Evolutionary conservation across 1,140 invertebrate species (phyloP), one percentile per base, ranked within the genome.

Genomic region (Bombus superbus): DNA sequence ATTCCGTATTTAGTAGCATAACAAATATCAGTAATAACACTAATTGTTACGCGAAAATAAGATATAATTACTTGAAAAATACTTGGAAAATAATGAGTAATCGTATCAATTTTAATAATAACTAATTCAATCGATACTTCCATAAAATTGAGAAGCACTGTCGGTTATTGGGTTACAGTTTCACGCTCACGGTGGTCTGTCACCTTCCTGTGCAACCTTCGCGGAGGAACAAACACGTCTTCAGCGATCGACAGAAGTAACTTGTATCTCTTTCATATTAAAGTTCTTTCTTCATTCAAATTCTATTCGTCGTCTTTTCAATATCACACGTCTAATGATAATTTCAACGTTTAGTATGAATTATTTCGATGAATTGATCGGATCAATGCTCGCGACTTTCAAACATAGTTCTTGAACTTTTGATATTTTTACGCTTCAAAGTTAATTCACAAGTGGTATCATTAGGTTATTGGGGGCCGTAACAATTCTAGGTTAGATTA

Each of bases 81-180:
- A 9, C 5, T 32, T 11, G 35, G 5, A 22, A 32, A 62, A 64
- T n/a, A 9, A 15, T 72, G 62, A 28, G 32, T 53, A 64, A 68
- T 32, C 6, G 18, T 18, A 35, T 71, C 44, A 5, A 32, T 77
- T 22, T 22, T 10, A 38, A 11, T 35, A 78, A 47, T 28, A 64
- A 28, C 22, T 68, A 76, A 53, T 68, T 57, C 28, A 44, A 84
- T 84, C 64, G 47, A 71, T 35, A 47, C n/a, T 74, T 81, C 47
- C 47, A 85, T 64, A 85, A 85, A 85, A 89, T 84, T 88, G 90
- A 91, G 89, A 86, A 62, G 62, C 87, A 87, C 89, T 91, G 89
- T 69, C 83, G 89, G 87, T 91, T 91, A 88, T 91, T 91, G 87
- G 87, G 90, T 90, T 91, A 90, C 80, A 89, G 85, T 90, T 91